Evolutionary conservation across 2,888 invertebrate genomes (phyloP).

Genomic region (Drosophila gaucha): DNA sequence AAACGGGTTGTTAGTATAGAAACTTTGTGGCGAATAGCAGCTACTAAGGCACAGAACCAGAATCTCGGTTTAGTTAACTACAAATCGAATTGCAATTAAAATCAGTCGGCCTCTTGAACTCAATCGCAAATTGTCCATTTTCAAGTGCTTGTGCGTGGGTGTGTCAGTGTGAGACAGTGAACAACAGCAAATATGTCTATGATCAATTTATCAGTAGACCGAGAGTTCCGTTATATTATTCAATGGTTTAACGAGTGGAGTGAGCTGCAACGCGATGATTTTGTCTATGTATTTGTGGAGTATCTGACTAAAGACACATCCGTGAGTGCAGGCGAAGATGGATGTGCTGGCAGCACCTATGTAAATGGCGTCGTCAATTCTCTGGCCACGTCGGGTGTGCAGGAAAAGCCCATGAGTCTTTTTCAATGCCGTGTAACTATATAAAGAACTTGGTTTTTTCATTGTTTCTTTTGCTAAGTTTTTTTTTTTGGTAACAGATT

Average conservation of each 20-base stretch:
- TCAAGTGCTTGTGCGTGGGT: conserved; percentile 45
- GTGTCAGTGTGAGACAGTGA: conserved; percentile 35
- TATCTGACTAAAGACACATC: conserved; percentile 84
- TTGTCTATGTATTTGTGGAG: conserved; percentile 90
- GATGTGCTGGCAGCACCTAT: conserved; percentile 85
- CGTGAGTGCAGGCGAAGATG: conserved; percentile 32
- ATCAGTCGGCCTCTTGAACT: no score
- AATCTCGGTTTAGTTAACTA: conserved; percentile 13
- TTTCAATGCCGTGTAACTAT: conserved; percentile 91
- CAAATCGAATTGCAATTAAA: conserved; percentile 12
- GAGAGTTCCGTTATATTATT: conserved; percentile 92
- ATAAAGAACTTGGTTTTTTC: background rate
- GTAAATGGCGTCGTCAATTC: conserved; percentile 91
- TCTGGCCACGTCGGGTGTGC: conserved; percentile 88
- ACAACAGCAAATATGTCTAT: conserved; percentile 85
- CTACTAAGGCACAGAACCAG: conserved; percentile 22
- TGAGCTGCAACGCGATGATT: conserved; percentile 93
- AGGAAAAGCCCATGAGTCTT: conserved; percentile 91
- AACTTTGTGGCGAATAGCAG: conserved; percentile 46
- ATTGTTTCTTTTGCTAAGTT: conserved; percentile 6
- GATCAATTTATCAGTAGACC: conserved; percentile 87
- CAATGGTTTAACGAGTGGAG: conserved; percentile 97
- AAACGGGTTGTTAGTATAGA: conserved; percentile 67
- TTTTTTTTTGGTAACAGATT: conserved; percentile 85
- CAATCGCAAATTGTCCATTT: conserved; percentile 20